Conservation (phyloP, 2,888 invertebrate species). For the Leptopilina drosophilae region DNA sequence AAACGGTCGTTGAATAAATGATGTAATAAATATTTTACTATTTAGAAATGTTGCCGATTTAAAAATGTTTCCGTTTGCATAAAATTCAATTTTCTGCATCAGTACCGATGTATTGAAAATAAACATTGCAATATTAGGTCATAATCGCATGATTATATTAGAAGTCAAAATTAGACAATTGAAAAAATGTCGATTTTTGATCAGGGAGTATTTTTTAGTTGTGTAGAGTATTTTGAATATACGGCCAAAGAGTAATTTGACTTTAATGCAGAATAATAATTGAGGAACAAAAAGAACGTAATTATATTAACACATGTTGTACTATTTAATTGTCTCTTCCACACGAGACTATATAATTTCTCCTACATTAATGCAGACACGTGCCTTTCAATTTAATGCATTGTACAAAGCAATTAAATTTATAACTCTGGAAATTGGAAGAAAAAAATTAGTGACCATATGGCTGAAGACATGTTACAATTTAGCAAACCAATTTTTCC, state of each 20-base stretch:
- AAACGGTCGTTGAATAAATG: background rate
- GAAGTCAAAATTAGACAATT: too few relatives aligned
- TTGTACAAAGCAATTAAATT: background rate
- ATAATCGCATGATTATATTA: too few relatives aligned
- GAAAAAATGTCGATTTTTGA: too few relatives aligned
- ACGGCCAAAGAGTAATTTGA: background rate
- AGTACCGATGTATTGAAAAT: too few relatives aligned
- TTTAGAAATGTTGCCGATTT: too few relatives aligned
- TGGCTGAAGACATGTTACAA: too few relatives aligned
- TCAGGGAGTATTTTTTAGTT: too few relatives aligned
- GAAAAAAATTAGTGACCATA: background rate
- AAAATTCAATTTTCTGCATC: too few relatives aligned
- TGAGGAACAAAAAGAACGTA: background rate
- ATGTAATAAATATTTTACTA: background rate
- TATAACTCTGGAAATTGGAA: background rate
- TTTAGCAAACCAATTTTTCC: too few relatives aligned
- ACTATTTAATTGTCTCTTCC: background rate
- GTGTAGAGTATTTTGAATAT: too few relatives aligned
- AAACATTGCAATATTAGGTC: too few relatives aligned
- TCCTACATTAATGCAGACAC: background rate
- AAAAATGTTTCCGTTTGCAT: too few relatives aligned
- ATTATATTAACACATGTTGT: slow-evolving; percentile 6
- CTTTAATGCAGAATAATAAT: background rate
- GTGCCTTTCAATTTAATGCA: background rate
- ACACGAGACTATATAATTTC: background rate